Evolutionary conservation across 1,140 invertebrate genomes (phyloP), one percentile per base, ranked within the genome.

Genomic region (Rhynchophorus ferrugineus): DNA sequence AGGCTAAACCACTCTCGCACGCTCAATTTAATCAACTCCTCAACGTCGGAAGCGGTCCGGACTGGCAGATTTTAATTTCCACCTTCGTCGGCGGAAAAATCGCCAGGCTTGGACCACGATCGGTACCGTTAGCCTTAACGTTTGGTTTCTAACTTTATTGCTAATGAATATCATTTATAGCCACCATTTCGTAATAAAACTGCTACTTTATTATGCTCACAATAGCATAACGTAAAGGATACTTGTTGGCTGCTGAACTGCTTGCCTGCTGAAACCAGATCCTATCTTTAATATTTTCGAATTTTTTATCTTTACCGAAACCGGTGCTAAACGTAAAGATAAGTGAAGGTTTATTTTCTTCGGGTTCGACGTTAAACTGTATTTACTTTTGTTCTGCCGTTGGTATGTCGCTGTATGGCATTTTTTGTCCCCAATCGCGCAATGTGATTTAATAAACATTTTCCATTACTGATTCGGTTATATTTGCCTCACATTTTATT

Each of bases 141-240:
- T 41, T 41, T 41, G 16, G 33, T 47, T 19, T 21, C 17, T 24
- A 21, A 47, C 34, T 47, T 47, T 47, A 47, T 47, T 37, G 45
- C 45, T 47, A 47, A 47, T 47, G 45, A 47, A 47, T 37, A 47
- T 47, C 45, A 47, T 47, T 47, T 47, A 47, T 47, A 47, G 45
- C 45, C 19, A 19, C 7, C 34, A 18, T 47, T 47, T 20, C 19
- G 45, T 33, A 47, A 47, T 47, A 47, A 47, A 47, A 37, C 36
- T 11, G 45, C 45, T 47, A 47, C 34, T 47, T 47, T 47, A 47
- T 47, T 36, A 47, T 36, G 33, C 36, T 22, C 17, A 47, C 36
- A 47, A 47, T 47, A 24, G 45, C 20, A 37, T 21, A 47, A 47
- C 20, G 45, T 18, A 47, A 47, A 24, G 45, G n/a, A 24, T 5